Evolutionary conservation across 2,888 invertebrate species (phyloP).

Genomic region (Nomada fucata): DNA sequence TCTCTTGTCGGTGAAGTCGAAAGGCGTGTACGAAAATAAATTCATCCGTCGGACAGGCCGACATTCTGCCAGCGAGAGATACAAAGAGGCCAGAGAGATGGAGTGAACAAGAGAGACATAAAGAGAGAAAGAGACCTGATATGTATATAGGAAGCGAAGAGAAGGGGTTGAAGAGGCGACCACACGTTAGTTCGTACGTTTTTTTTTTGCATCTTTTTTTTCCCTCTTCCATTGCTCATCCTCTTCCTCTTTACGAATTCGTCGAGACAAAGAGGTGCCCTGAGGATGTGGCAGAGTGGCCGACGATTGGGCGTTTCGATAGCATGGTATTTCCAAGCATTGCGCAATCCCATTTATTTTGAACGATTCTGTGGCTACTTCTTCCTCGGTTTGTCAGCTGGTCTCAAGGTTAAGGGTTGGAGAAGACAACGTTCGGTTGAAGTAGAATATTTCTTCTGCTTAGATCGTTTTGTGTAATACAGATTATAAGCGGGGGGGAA

Average conservation of each 20-base stretch:
- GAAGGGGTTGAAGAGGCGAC: conserved; percentile 11
- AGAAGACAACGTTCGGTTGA: conserved; percentile 35
- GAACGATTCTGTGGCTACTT: conserved; percentile 38
- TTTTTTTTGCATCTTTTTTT: conserved; percentile 1
- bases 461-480: too few species aligned
- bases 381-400: conserved; percentile 73
- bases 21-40: conserved; percentile 61
- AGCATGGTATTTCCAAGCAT: conserved; percentile 66
- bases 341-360: conserved; percentile 58
- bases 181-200: conserved; percentile 12
- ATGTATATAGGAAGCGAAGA: not conserved
- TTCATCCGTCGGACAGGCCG: conserved; percentile 51
- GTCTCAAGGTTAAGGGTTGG: conserved; percentile 73
- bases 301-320: conserved; percentile 50
- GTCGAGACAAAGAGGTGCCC: conserved; percentile 53
- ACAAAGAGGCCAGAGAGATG: conserved; percentile 18
- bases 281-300: conserved; percentile 45
- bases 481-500: too few species aligned
- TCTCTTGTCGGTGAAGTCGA: conserved; percentile 52
- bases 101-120: not conserved
- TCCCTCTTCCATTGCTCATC: not conserved
- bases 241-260: conserved; percentile 23
- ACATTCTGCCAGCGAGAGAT: conserved; percentile 50
- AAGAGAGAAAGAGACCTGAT: conserved; percentile 2
- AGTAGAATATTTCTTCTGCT: too few species aligned